Base-by-base conservation (phyloP, 2,888 invertebrate species). In the Calameuta filiformis region DNA sequence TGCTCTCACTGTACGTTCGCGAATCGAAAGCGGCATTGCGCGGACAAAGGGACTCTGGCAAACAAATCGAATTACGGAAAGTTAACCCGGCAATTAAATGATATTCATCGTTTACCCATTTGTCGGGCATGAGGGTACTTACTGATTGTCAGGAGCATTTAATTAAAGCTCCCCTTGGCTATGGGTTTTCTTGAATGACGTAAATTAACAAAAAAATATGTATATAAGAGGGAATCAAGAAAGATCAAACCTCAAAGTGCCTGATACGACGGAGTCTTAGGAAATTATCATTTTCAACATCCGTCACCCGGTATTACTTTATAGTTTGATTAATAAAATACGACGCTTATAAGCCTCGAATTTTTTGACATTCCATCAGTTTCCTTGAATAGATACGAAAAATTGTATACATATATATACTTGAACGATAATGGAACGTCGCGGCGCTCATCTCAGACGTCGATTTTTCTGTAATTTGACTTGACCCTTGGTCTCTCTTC, bases 11-110 rank as follows among this genome's bases (percentile, higher is more conserved):
- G 56, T 56, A 56, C n/a, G 30, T 30, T 11, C 35, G 35, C 74
- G 23, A 23, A 74, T 74, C 74, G 23, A 23, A 74, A 4, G 34
- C 74, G 34, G 34, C 35, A 56, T 23, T 35, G 35, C 4, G 12
- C 9, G 33, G 34, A 71, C 71, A 71, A 71, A 71, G 71, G 68
- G 68, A 40, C 68, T 30, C n/a, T 73, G 77, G 68, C 79, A 79
- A 76, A 80, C 81, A 81, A 80, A 84, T 83, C 80, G 80, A 82
- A 84, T 82, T 79, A 78, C 77, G 77, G 23, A 83, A 85, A 83
- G 81, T 85, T 84, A 81, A 81, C 80, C 80, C 80, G 23, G 76
- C 82, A 84, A 85, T 85, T 82, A 82, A 84, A 80, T 82, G 84
- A 84, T 84, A 83, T 80, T 81, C 81, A 81, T 85, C 82, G 76